A percentile compares a stretch with the other conserved stretches of the same genome.
These are phyloP conservation scores for Lepidurus arcticus DNA, from an alignment of 1,140 invertebrate species.

Conservation along the genomic window DNA sequence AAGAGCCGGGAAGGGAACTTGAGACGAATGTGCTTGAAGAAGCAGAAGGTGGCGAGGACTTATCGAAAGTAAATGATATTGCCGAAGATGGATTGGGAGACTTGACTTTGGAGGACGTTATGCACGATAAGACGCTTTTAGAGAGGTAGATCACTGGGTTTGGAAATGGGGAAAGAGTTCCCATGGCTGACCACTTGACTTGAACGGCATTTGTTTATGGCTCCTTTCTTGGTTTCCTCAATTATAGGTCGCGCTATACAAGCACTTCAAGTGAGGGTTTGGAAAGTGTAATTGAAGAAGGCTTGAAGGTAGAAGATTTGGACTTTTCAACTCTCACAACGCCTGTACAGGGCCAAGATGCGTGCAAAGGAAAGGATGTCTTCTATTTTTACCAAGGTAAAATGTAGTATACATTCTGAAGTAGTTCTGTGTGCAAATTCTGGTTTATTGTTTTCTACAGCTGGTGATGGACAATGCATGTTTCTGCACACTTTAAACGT, in stretches of 20 bases:
- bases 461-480: conserved; percentile 82
- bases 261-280: conserved; percentile 7
- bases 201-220: conserved; percentile 6
- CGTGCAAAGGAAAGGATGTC: conserved; percentile 49
- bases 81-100: conserved; percentile 2
- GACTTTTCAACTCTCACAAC: conserved; percentile 5
- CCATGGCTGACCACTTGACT: background rate
- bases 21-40: background rate
- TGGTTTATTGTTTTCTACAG: conserved; percentile 48
- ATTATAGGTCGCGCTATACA: conserved; percentile 11
- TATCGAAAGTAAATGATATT: conserved; percentile 13
- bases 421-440: background rate
- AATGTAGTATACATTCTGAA: conserved; percentile 29
- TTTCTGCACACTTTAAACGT: conserved; percentile 88
- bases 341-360: conserved; percentile 33
- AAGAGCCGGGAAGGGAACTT: background rate
- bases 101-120: conserved; percentile 21
- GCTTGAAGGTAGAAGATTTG: conserved; percentile 24
- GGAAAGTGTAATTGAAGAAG: background rate
- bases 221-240: background rate
- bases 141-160: background rate
- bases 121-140: background rate
- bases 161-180: background rate
- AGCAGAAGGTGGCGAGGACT: background rate
- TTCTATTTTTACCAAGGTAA: conserved; percentile 85